A percentile compares a stretch with the other conserved stretches of the same genome.
These are phyloP conservation scores for Triops longicaudatus DNA, from an alignment of 1,140 invertebrate species.

Conservation along the genomic window DNA sequence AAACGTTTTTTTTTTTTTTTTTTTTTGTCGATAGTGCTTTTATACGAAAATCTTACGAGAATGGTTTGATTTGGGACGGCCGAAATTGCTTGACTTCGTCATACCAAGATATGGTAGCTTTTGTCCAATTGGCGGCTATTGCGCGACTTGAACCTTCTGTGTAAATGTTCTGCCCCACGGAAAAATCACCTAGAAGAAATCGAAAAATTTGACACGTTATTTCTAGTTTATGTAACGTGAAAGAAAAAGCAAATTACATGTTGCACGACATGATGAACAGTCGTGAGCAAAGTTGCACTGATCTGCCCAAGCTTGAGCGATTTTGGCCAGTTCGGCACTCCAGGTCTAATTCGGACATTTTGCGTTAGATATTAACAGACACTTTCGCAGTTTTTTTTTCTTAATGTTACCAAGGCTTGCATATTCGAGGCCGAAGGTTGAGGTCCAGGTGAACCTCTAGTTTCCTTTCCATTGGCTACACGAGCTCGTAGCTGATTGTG, in stretches of 20 bases:
- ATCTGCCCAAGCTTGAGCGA: slow-evolving; percentile 42
- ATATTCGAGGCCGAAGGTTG: slow-evolving; percentile 29
- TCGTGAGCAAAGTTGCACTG: slow-evolving; percentile 41
- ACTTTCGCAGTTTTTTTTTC: neutral
- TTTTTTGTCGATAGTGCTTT: neutral
- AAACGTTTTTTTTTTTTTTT: neutral
- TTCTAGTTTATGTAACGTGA: neutral
- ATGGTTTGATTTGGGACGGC: slow-evolving; percentile 20
- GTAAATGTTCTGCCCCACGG: slow-evolving; percentile 24
- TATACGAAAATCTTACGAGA: slow-evolving; percentile 28
- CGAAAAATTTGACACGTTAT: neutral
- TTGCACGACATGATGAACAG: slow-evolving; percentile 31
- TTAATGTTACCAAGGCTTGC: slow-evolving; percentile 26
- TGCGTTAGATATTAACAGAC: neutral
- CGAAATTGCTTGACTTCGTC: slow-evolving; percentile 28
- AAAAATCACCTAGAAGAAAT: slow-evolving; percentile 14
- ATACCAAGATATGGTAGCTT: slow-evolving; percentile 22
- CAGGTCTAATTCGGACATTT: slow-evolving; percentile 32
- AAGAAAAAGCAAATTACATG: slow-evolving; percentile 19
- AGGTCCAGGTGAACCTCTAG: slow-evolving; percentile 23
- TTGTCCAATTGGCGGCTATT: neutral
- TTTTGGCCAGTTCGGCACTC: slow-evolving; percentile 40
- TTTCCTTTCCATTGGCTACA: slow-evolving; percentile 27
- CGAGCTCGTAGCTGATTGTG: slow-evolving; percentile 26
- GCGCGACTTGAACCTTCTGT: neutral